A percentile compares a stretch with the other conserved stretches of the same genome.
phyloP scores from a whole-genome alignment of 2,113 vertebrate species.

The Dipodomys ordii region DNA sequence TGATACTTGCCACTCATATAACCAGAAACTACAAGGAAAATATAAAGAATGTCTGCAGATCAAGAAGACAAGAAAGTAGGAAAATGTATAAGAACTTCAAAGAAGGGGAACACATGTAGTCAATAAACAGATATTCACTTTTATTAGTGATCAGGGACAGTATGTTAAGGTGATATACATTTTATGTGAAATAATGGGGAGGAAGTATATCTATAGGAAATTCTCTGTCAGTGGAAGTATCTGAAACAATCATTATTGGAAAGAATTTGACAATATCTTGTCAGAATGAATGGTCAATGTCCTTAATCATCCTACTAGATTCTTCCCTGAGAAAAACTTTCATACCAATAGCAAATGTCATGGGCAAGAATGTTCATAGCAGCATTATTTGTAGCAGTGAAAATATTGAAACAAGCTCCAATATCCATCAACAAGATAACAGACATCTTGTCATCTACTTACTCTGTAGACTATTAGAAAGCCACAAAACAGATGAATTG shows the following conservation, averaged over 20 bases:
- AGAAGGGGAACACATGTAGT: not conserved
- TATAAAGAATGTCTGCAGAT: not conserved
- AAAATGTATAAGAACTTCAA: not conserved
- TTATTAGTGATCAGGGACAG: not conserved
- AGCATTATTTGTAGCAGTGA: not conserved
- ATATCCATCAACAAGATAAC: not conserved
- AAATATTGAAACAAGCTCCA: not conserved
- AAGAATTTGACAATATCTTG: not conserved
- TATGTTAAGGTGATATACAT: not conserved
- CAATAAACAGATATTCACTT: not conserved
- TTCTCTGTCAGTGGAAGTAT: not conserved
- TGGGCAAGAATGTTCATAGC: not conserved
- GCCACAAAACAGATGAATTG: not conserved
- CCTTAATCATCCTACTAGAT: not conserved
- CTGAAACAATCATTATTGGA: not conserved
- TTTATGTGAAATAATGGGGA: not conserved
- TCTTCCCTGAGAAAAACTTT: not conserved
- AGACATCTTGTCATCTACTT: not conserved
- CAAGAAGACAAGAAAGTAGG: not conserved
- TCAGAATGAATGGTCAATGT: not conserved
- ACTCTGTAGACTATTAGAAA: not conserved
- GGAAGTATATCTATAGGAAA: not conserved
- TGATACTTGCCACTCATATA: not conserved
- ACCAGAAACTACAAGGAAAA: conserved; percentile 34
- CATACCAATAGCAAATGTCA: not conserved